These are phyloP conservation scores for Lutjanus argentimaculatus DNA, from an alignment of 2,797 vertebrate genomes.

Conservation along the genomic window DNA sequence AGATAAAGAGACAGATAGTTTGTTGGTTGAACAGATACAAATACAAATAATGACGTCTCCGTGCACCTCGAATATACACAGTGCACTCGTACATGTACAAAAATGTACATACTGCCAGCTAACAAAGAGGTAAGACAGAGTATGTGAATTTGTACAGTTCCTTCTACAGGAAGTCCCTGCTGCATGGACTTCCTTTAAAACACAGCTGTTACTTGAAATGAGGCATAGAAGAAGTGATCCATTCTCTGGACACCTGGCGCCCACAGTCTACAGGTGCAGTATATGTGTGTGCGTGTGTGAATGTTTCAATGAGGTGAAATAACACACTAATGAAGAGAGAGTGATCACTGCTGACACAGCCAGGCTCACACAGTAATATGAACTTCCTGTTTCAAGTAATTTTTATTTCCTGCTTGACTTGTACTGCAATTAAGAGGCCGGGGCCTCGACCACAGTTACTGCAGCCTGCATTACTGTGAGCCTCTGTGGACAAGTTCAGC, in stretches of 20 bases:
- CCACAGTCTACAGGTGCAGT: constrained; percentile 72
- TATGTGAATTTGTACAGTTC: constrained; percentile 29
- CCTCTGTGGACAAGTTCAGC: constrained; percentile 33
- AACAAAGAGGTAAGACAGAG: neutral
- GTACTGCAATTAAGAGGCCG: constrained; percentile 75
- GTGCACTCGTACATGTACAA: too few species aligned
- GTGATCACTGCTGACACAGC: constrained; percentile 76
- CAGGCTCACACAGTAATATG: constrained; percentile 70
- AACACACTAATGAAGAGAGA: constrained; percentile 81
- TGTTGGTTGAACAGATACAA: too few species aligned
- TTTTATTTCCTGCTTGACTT: constrained; percentile 79
- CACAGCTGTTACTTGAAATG: constrained; percentile 73
- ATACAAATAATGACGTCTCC: too few species aligned
- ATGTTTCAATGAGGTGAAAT: constrained; percentile 66
- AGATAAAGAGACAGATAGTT: too few species aligned
- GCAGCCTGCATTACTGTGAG: constrained; percentile 30
- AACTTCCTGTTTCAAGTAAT: constrained; percentile 81
- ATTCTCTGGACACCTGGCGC: constrained; percentile 77
- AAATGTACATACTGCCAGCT: neutral
- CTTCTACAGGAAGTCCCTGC: constrained; percentile 64
- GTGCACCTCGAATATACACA: too few species aligned
- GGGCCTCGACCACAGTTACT: constrained; percentile 49
- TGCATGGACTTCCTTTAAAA: constrained; percentile 65
- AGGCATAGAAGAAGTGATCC: constrained; percentile 74
- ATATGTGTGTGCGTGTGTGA: constrained; percentile 42